A percentile compares a stretch with the other conserved stretches of the same genome.
These are phyloP conservation scores for Balearica regulorum DNA, from an alignment of 2,797 vertebrate genomes.

Conservation along the genomic window DNA sequence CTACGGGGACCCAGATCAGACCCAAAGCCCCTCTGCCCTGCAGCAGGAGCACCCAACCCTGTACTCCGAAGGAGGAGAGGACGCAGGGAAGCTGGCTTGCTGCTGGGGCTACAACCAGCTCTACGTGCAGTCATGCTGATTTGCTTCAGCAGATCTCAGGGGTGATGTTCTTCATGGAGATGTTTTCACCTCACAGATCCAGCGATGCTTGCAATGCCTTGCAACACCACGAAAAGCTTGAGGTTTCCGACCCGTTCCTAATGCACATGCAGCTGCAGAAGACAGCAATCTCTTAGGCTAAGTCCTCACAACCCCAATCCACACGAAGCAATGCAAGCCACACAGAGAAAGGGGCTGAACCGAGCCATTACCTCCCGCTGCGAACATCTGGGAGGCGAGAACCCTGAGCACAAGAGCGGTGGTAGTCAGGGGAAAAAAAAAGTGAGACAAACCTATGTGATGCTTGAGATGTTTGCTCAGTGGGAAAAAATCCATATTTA, in stretches of 20 bases:
- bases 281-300: neutral
- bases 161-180: neutral
- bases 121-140: neutral
- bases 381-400: neutral
- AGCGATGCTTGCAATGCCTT: neutral
- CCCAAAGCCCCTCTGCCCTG: neutral
- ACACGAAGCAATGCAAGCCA: rapidly evolving
- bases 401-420: neutral
- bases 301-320: neutral
- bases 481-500: neutral
- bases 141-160: too few species aligned
- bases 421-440: neutral
- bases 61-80: neutral
- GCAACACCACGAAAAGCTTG: rapidly evolving
- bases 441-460: neutral
- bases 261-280: neutral
- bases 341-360: neutral
- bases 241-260: neutral
- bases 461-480: neutral
- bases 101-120: neutral
- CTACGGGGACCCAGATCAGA: rapidly evolving
- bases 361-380: rapidly evolving
- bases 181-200: neutral
- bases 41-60: neutral
- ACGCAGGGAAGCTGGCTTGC: neutral